phyloP scores from a whole-genome alignment of 2,888 invertebrate genomes.

The Galerucella calmariensis region DNA sequence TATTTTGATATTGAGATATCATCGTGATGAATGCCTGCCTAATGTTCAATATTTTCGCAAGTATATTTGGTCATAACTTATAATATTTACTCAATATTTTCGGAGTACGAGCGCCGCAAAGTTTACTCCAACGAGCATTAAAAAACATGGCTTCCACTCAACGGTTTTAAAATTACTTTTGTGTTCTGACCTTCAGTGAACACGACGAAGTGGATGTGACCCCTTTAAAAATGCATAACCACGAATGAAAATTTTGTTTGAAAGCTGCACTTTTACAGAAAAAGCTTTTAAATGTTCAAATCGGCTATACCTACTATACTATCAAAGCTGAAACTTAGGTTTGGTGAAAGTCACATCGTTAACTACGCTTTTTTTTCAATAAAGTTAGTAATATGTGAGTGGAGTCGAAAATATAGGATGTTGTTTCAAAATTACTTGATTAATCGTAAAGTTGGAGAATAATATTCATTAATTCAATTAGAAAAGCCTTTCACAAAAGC shows the following conservation, averaged over 20 bases:
- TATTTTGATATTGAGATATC: no score
- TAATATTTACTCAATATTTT: no score
- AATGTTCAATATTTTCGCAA: no score
- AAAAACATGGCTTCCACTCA: not conserved
- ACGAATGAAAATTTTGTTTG: slow-evolving; percentile 3
- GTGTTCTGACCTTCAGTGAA: not conserved
- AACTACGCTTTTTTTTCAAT: not conserved
- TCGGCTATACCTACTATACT: not conserved
- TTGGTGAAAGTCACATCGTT: not conserved
- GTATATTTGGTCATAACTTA: no score
- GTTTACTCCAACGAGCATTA: not conserved
- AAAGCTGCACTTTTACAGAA: not conserved
- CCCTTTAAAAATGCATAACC: slow-evolving; percentile 17
- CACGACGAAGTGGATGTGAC: slow-evolving; percentile 12
- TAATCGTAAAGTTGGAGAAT: no score
- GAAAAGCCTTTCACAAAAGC: no score
- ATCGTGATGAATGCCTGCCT: no score
- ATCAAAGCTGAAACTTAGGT: not conserved
- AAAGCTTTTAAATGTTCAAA: not conserved
- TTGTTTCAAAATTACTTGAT: no score
- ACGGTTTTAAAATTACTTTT: not conserved
- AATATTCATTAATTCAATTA: no score
- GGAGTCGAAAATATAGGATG: no score
- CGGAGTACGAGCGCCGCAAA: not conserved
- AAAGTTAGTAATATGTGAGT: not conserved